phyloP scores from a whole-genome alignment of 2,797 vertebrate genomes.

The Propithecus deckenii region DNA sequence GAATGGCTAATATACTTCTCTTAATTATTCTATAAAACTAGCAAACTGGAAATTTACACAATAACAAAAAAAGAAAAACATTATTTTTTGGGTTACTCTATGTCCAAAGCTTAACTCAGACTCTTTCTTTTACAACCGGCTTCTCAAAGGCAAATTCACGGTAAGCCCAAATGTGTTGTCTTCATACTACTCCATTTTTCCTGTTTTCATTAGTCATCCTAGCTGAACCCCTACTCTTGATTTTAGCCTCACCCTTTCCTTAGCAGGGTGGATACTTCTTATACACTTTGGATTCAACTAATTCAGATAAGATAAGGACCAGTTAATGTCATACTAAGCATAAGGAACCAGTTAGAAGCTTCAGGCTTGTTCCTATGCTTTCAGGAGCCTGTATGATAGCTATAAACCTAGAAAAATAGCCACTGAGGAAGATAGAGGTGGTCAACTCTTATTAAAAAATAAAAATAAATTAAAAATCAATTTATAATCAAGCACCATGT shows the following conservation, averaged over 20 bases:
- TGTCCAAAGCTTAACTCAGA: not conserved
- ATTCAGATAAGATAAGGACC: not conserved
- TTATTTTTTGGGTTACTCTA: not conserved
- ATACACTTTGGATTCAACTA: not conserved
- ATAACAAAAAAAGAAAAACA: not conserved
- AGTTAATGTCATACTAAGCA: not conserved
- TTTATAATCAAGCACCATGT: not conserved
- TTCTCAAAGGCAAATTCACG: not conserved
- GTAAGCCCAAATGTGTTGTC: too few species aligned
- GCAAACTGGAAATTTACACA: not conserved
- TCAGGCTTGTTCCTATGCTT: not conserved
- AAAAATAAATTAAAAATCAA: not conserved
- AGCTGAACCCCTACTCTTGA: not conserved
- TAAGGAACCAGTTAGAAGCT: not conserved
- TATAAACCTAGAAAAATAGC: not conserved
- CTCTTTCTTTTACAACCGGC: not conserved
- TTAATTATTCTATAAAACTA: slow-evolving; percentile 9
- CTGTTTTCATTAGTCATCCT: not conserved
- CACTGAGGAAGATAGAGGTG: accelerated
- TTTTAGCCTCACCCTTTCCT: not conserved
- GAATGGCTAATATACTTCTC: not conserved
- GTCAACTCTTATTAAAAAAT: not conserved
- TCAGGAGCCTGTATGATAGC: not conserved
- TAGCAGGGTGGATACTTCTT: not conserved
- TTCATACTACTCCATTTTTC: not conserved